phyloP scores from a whole-genome alignment of 2,888 invertebrate species.

The Polydrusus cervinus region DNA sequence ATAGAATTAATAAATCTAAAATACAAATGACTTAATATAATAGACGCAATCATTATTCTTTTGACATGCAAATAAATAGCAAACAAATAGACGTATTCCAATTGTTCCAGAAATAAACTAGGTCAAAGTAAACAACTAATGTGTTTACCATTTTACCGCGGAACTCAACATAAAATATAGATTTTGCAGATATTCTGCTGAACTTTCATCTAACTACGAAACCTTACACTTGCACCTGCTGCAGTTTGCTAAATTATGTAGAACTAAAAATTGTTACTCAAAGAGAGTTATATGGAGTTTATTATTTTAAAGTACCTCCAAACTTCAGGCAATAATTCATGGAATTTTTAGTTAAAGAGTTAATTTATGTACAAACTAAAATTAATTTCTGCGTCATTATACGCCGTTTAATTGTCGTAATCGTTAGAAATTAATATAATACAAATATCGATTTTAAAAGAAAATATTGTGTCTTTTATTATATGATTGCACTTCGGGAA shows the following conservation, averaged over 20 bases:
- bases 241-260: conserved; percentile 21
- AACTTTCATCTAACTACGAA: conserved; percentile 24
- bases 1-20: no score
- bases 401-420: no score
- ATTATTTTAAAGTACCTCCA: not conserved
- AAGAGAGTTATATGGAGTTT: not conserved
- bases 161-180: conserved; percentile 17
- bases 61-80: no score
- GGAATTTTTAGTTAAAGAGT: not conserved
- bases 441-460: no score
- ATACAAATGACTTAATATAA: no score
- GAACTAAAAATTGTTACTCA: conserved; percentile 6
- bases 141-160: conserved; percentile 22
- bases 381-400: no score
- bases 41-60: no score
- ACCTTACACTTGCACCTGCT: conserved; percentile 25
- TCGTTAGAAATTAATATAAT: no score
- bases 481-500: no score
- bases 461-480: no score
- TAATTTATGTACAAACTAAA: no score
- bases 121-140: conserved; percentile 21
- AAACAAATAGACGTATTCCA: no score
- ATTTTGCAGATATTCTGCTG: conserved; percentile 17
- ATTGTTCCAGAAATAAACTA: not conserved
- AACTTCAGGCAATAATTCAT: not conserved